Base-by-base conservation (phyloP, 2,888 invertebrate species). In the Netelia inedita region DNA sequence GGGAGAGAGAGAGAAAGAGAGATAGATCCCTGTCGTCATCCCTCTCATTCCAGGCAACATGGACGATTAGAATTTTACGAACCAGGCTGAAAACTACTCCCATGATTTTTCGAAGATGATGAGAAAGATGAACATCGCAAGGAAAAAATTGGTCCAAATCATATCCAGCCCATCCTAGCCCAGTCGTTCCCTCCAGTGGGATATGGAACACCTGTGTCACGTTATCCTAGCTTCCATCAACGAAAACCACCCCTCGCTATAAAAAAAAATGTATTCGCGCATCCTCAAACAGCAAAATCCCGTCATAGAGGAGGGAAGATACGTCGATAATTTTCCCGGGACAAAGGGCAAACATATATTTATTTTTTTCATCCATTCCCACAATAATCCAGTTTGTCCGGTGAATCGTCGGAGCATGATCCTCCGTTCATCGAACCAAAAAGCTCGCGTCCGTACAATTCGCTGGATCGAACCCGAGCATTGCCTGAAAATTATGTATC, bases 401-500 rank as follows among this genome's bases (percentile, higher is more conserved):
- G 65, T 43, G 55, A 69, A 9, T 35, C 10, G 19, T 16, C 16
- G 65, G 50, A 66, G 57, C n/a, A 19, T 23, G 57, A 69, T 46
- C 16, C 35, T 35, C 9, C 43, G 57, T n/a, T 46, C 41, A 73
- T 23, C 73, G 55, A 23, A 50, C 43, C 53, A 10, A 57, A 55
- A 19, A 55, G 19, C n/a, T 78, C 63, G 53, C 3, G 46, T 69
- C 16, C 57, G 50, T 19, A 63, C 57, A 11, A 61, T 9, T 21
- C 35, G 43, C 16, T 73, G 73, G 50, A 16, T 61, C 61, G 57
- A 46, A 68, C 43, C 35, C n/a, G 66, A 43, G 71, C 41, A 55
- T 68, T 66, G 14, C 14, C 59, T 23, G 41, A 68, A 69, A 68
- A 65, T 46, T 28, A 79, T 74, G 73, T 73, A 59, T 53, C 23